Evolutionary conservation across 2,888 invertebrate species (phyloP).

Genomic region (Meteorus cinctellus): DNA sequence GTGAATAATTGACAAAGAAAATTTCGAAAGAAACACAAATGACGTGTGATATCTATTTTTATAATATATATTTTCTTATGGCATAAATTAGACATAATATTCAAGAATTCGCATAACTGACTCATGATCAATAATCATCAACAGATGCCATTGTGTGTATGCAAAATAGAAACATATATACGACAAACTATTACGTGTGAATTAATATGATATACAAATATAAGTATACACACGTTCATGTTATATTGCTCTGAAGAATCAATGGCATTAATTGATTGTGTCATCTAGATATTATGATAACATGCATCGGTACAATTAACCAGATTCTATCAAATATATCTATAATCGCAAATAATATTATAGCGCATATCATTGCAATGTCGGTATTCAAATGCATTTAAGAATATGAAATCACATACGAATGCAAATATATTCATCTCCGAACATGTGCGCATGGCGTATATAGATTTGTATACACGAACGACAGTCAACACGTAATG

Average conservation of each 20-base stretch:
- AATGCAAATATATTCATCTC: too few species aligned
- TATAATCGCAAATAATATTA: background rate
- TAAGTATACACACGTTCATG: conserved; percentile 38
- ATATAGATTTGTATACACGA: too few species aligned
- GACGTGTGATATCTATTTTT: background rate
- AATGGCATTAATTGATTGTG: conserved; percentile 51
- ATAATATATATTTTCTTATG: too few species aligned
- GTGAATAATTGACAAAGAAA: background rate
- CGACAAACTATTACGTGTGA: too few species aligned
- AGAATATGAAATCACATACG: too few species aligned
- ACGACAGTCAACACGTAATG: too few species aligned
- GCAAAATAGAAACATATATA: conserved; percentile 15
- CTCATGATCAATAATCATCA: conserved; percentile 50
- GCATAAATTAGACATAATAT: background rate
- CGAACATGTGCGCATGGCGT: too few species aligned
- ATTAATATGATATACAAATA: too few species aligned
- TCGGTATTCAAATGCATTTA: background rate
- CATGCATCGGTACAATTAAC: conserved; percentile 15
- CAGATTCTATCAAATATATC: conserved; percentile 16
- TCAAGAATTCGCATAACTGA: conserved; percentile 43
- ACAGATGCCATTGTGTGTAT: conserved; percentile 50
- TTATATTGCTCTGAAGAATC: conserved; percentile 47
- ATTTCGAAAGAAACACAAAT: background rate
- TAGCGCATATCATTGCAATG: background rate
- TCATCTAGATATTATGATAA: conserved; percentile 26